A percentile compares a stretch with the other conserved stretches of the same genome.
phyloP scores from a whole-genome alignment of 2,113 vertebrate genomes.

The Cebidichthys violaceus region DNA sequence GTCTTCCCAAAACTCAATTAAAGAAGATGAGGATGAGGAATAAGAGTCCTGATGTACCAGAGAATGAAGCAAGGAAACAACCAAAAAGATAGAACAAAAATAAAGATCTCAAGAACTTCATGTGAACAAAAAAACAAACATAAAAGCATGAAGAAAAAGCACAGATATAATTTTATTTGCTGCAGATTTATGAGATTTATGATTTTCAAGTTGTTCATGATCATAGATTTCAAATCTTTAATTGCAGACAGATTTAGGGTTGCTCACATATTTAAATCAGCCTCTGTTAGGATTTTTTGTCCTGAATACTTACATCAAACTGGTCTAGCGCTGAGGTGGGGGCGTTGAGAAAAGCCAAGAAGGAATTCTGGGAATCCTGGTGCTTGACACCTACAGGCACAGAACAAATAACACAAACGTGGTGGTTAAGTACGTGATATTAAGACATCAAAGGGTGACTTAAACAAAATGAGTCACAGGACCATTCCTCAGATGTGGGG shows the following conservation, averaged over 20 bases:
- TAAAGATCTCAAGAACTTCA: slow-evolving; percentile 63
- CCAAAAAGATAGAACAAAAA: slow-evolving; percentile 83
- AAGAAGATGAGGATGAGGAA: slow-evolving; percentile 95
- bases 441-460: slow-evolving; percentile 60
- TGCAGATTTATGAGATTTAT: not conserved
- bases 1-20: slow-evolving; percentile 98
- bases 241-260: not conserved
- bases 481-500: slow-evolving; percentile 20
- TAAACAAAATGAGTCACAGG: slow-evolving; percentile 62
- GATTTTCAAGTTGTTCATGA: not conserved
- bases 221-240: not conserved
- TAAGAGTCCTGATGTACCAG: slow-evolving; percentile 93
- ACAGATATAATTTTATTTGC: slow-evolving; percentile 4
- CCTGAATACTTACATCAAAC: slow-evolving; percentile 92
- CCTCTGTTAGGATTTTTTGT: not conserved
- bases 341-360: slow-evolving; percentile 98
- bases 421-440: slow-evolving; percentile 36
- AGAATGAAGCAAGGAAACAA: slow-evolving; percentile 86
- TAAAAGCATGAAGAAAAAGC: slow-evolving; percentile 34
- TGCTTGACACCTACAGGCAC: slow-evolving; percentile 94
- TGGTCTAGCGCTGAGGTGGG: slow-evolving; percentile 96
- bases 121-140: slow-evolving; percentile 41
- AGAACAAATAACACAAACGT: slow-evolving; percentile 49
- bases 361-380: slow-evolving; percentile 99
- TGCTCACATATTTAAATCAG: not conserved